Conservation (phyloP, 2,113 vertebrate species). For the Dromas ardeola region DNA sequence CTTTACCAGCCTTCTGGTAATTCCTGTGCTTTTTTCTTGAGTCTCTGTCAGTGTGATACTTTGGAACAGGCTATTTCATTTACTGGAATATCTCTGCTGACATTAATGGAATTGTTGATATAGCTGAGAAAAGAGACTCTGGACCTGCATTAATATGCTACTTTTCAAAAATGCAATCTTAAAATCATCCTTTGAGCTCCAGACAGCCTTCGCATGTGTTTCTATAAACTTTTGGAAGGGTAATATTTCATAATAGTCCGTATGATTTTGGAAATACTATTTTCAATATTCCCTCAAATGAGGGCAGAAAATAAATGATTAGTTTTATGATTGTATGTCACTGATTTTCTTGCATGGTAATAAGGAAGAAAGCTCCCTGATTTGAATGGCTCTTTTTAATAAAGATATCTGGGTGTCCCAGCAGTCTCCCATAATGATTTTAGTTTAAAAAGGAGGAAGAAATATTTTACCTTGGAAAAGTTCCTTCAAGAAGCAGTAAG, state of each 20-base stretch:
- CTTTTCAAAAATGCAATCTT: constrained; percentile 1
- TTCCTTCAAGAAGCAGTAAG: constrained; percentile 44
- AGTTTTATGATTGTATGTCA: not conserved
- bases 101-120: constrained; percentile 4
- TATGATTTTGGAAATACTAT: constrained; percentile 14
- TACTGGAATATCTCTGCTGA: not conserved
- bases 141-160: not conserved
- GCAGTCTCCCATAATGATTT: not conserved
- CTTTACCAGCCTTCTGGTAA: not conserved
- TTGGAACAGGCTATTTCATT: constrained; percentile 26
- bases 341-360: not conserved
- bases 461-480: constrained; percentile 35
- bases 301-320: not conserved
- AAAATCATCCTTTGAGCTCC: not conserved
- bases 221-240: constrained; percentile 43
- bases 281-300: constrained; percentile 14
- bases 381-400: not conserved
- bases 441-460: constrained; percentile 33
- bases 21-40: not conserved
- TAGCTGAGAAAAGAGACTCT: constrained; percentile 8
- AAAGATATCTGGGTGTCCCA: not conserved
- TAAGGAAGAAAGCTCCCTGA: not conserved
- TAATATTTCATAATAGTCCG: constrained; percentile 32
- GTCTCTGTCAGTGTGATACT: not conserved
- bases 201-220: not conserved